Conservation (phyloP, 2,113 vertebrate genomes). For the Pitta sordida region DNA sequence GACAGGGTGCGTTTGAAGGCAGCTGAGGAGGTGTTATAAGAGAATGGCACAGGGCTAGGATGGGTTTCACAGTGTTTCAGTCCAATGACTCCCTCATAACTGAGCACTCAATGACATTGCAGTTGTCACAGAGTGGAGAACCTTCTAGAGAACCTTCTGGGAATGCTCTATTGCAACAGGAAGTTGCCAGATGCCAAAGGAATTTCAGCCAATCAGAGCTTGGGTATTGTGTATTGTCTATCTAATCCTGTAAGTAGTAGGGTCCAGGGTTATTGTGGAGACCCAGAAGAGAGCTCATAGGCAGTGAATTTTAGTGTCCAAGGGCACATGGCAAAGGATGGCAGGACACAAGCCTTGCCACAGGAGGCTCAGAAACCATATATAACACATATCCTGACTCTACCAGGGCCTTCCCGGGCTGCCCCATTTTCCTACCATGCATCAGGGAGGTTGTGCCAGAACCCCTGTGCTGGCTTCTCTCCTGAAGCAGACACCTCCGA, state of each 20-base stretch:
- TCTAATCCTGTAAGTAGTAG: neutral
- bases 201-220: neutral
- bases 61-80: neutral
- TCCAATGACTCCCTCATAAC: neutral
- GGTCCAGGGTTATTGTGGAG: neutral
- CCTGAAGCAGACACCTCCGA: neutral
- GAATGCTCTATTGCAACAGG: accelerated
- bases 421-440: neutral
- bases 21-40: neutral
- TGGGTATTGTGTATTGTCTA: neutral
- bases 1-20: accelerated
- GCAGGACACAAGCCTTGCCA: neutral
- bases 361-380: no score
- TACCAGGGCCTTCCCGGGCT: neutral
- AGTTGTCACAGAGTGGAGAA: neutral
- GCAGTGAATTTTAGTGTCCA: no score
- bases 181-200: accelerated
- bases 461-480: neutral
- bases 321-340: neutral
- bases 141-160: neutral
- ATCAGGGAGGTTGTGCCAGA: neutral
- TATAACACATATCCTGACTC: no score
- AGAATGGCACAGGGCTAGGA: no score
- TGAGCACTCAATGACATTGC: accelerated
- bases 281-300: neutral